Evolutionary conservation across 92 coral and sea anemone species (phyloP).

Genomic region (Zoanthus gigantus): DNA sequence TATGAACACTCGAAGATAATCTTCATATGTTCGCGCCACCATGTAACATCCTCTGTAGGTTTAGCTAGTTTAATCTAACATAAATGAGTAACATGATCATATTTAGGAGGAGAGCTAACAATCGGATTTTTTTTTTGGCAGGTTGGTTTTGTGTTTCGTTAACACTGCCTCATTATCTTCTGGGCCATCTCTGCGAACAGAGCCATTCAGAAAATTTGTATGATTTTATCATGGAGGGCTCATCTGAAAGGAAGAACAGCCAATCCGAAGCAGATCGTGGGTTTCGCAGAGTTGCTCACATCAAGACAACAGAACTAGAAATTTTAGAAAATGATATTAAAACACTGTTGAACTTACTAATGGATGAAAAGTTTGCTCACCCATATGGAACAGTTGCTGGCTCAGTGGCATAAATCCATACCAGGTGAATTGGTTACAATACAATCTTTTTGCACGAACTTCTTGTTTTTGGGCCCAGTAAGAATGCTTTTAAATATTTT

Average conservation of each 20-base stretch:
- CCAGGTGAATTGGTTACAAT: not conserved
- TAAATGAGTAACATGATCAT: too few relatives aligned
- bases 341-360: slow-evolving; percentile 75
- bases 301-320: slow-evolving; percentile 69
- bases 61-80: too few relatives aligned
- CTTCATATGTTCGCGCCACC: too few relatives aligned
- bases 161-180: slow-evolving; percentile 79
- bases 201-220: slow-evolving; percentile 36
- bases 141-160: slow-evolving; percentile 96
- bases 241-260: not conserved
- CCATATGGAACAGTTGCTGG: slow-evolving; percentile 99
- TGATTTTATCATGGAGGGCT: not conserved
- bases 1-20: too few relatives aligned
- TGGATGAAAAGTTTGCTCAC: slow-evolving; percentile 97
- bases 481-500: too few relatives aligned
- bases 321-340: slow-evolving; percentile 80
- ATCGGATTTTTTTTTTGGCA: slow-evolving; percentile 4
- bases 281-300: not conserved
- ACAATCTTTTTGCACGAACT: too few relatives aligned
- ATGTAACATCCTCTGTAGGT: too few relatives aligned
- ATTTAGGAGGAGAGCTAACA: too few relatives aligned
- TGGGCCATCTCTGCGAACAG: slow-evolving; percentile 23
- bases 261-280: not conserved
- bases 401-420: slow-evolving; percentile 78
- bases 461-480: too few relatives aligned